phyloP scores from a whole-genome alignment of 37 sponge, comb jelly and placozoan genomes.

The Geodia barretti region DNA sequence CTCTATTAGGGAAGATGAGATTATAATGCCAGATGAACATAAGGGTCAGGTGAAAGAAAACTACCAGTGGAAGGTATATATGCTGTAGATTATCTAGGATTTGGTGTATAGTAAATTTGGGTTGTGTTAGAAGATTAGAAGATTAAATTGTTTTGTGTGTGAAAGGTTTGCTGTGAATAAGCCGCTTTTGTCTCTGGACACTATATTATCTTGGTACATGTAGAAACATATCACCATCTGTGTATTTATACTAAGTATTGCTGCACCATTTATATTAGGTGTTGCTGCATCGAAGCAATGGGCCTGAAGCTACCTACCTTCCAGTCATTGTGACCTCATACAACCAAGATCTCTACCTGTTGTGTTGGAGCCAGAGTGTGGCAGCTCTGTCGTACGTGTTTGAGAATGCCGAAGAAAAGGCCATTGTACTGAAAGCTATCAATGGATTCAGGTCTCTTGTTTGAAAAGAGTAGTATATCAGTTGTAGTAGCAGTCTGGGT shows the following conservation, averaged over 20 bases:
- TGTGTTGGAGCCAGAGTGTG: slow-evolving; percentile 87
- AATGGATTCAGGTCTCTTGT: slow-evolving; percentile 51
- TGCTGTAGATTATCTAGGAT: too few species aligned
- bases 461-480: too few species aligned
- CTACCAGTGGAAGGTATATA: slow-evolving; percentile 97
- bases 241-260: too few species aligned
- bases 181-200: too few species aligned
- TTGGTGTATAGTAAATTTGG: too few species aligned
- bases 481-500: too few species aligned
- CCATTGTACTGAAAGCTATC: slow-evolving; percentile 46
- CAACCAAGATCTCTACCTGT: slow-evolving; percentile 81
- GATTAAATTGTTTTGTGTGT: too few species aligned
- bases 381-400: slow-evolving; percentile 92
- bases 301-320: background rate
- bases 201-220: too few species aligned
- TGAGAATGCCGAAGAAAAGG: slow-evolving; percentile 72
- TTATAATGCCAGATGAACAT: slow-evolving; percentile 94
- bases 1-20: slow-evolving; percentile 78
- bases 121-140: too few species aligned
- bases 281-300: background rate
- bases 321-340: slow-evolving; percentile 11
- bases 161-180: too few species aligned
- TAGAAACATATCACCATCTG: too few species aligned
- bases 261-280: too few species aligned
- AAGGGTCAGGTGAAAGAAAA: slow-evolving; percentile 81